A percentile compares a stretch with the other conserved stretches of the same genome.
Evolutionary conservation across 2,797 vertebrate species (phyloP).

Genomic region (Ptychadena robeensis): DNA sequence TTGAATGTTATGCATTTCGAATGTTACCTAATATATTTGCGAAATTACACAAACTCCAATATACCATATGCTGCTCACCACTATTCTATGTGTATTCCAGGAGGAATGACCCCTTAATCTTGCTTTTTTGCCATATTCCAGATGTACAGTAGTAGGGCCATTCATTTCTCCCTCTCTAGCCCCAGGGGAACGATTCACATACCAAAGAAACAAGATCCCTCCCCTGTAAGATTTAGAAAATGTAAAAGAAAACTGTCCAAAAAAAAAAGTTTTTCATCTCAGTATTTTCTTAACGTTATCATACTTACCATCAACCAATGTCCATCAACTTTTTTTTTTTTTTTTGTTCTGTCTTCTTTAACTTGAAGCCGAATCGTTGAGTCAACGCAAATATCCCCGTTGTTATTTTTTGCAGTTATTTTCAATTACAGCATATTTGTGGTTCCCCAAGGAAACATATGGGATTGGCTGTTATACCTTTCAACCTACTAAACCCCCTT

Average conservation of each 20-base stretch:
- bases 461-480: slow-evolving; percentile 53
- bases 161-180: neutral
- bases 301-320: too few species aligned
- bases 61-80: too few species aligned
- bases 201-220: neutral
- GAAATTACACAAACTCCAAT: too few species aligned
- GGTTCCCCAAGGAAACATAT: slow-evolving; percentile 55
- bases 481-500: slow-evolving; percentile 40
- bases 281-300: neutral
- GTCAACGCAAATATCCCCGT: slow-evolving; percentile 14
- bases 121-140: neutral
- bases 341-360: neutral
- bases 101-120: neutral
- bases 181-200: neutral
- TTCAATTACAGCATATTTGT: slow-evolving; percentile 52
- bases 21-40: too few species aligned
- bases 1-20: too few species aligned
- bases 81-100: neutral
- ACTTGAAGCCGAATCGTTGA: slow-evolving; percentile 28
- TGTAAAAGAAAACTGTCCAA: neutral
- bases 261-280: neutral
- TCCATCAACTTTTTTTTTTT: neutral
- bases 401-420: slow-evolving; percentile 29
- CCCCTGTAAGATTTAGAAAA: neutral
- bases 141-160: neutral